Base-by-base conservation (phyloP, 2,888 invertebrate genomes). In the Spodoptera picta region DNA sequence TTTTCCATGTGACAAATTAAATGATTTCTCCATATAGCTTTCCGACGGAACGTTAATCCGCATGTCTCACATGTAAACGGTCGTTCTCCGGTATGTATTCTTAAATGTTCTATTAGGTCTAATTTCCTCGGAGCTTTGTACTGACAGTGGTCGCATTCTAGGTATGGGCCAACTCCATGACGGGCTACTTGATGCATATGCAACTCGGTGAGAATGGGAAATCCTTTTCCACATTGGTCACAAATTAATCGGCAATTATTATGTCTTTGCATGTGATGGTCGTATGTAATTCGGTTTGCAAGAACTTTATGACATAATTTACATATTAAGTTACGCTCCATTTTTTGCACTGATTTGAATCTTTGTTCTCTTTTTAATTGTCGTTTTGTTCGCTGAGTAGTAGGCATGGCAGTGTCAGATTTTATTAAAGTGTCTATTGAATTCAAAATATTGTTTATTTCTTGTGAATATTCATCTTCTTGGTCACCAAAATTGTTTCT, bases 61-160 rank as follows among this genome's bases (percentile, higher is more conserved):
- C 94, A 94, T 64, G 91, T 89, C 1, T 93, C 93, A 70, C 94
- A 94, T 0, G 92, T 84, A 42, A 90, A 94, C 0, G 94, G 94
- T 24, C 94, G 66, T 64, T 94, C 94, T 0, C 93, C 94, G 0
- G 93, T 90, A 58, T 94, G 94, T 4, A 92, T 55, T 10, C 94
- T 65, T 31, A 87, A 83, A 68, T 94, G 94, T 80, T 93, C 94
- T 0, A 84, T 85, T 49, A 94, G 74, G 31, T 87, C 88, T 23
- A 86, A 73, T 36, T 84, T 87, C 44, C 86, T 81, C 0, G 89
- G 84, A 1, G 92, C 91, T 83, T 92, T 92, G 67, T 87, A 93
- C 0, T 86, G 72, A 43, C 94, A 94, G 24, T 87, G 84, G 11
- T 89, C 85, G 64, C 94, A 94, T 71, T 88, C 81, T 10, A 90